These are phyloP conservation scores for Sinelater perroti DNA, from an alignment of 2,888 invertebrate genomes.

Conservation along the genomic window DNA sequence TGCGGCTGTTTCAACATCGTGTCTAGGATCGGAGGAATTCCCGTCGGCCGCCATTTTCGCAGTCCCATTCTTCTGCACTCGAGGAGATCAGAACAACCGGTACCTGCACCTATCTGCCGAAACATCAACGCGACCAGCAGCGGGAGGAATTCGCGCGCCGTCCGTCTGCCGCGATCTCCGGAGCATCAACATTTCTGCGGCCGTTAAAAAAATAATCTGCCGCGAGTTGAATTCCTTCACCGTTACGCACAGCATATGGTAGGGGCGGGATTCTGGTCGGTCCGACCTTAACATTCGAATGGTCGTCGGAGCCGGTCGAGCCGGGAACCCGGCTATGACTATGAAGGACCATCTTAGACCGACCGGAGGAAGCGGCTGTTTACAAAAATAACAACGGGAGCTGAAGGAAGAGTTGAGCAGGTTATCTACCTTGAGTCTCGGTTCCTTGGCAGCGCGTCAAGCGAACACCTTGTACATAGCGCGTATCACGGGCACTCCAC, in stretches of 20 bases:
- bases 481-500: slow-evolving; percentile 32
- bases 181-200: no score
- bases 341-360: slow-evolving; percentile 1
- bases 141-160: no score
- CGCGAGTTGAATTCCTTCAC: no score
- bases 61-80: slow-evolving; percentile 20
- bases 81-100: slow-evolving; percentile 17
- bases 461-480: slow-evolving; percentile 34
- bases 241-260: no score
- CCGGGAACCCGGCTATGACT: no score
- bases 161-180: no score
- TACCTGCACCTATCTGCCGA: no score
- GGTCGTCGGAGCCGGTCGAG: no score
- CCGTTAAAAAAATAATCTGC: no score
- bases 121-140: no score
- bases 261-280: no score
- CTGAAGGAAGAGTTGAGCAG: slow-evolving; percentile 8
- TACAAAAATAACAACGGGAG: slow-evolving; percentile 9
- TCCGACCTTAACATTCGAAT: no score
- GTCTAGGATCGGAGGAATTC: slow-evolving; percentile 36
- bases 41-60: slow-evolving; percentile 39
- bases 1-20: slow-evolving; percentile 31
- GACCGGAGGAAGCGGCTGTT: slow-evolving; percentile 3
- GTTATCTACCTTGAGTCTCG: slow-evolving; percentile 31
- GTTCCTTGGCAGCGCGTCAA: slow-evolving; percentile 30